These are phyloP conservation scores for Phenganax marumi DNA, from an alignment of 92 coral and sea anemone species.

Conservation along the genomic window DNA sequence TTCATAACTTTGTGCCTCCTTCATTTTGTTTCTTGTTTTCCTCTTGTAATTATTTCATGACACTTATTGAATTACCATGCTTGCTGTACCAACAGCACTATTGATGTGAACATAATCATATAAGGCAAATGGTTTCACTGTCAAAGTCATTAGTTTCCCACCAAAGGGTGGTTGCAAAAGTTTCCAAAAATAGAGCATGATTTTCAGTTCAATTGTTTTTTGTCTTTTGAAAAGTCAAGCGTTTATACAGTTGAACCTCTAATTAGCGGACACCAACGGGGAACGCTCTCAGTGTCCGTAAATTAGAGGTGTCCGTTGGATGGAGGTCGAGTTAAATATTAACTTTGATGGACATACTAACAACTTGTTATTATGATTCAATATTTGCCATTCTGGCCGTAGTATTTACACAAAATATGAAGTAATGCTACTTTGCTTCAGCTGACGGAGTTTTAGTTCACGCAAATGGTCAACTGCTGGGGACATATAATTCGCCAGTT, in stretches of 20 bases:
- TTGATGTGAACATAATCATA: too few species aligned
- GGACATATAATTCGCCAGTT: slow-evolving; percentile 3
- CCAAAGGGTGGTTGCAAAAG: too few species aligned
- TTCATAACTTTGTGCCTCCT: too few species aligned
- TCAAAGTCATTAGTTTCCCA: too few species aligned
- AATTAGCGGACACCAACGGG: slow-evolving; percentile 7
- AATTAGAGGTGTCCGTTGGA: slow-evolving; percentile 14
- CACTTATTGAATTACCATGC: too few species aligned
- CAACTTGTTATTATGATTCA: neutral
- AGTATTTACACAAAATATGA: slow-evolving; percentile 19
- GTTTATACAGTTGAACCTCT: slow-evolving; percentile 1
- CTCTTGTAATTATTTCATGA: too few species aligned
- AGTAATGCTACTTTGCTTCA: slow-evolving; percentile 10
- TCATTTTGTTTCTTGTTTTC: too few species aligned
- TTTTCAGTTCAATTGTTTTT: too few species aligned
- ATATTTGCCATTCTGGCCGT: neutral
- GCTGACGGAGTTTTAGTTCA: neutral
- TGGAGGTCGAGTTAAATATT: slow-evolving; percentile 8
- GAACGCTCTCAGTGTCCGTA: neutral
- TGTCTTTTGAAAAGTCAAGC: too few species aligned
- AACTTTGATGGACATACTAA: neutral
- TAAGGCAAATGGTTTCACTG: too few species aligned
- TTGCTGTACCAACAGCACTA: too few species aligned
- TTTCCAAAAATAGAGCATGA: too few species aligned
- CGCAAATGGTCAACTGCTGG: slow-evolving; percentile 27